Evolutionary conservation across 2,113 vertebrate genomes (phyloP).

Genomic region (Cathartes aura): DNA sequence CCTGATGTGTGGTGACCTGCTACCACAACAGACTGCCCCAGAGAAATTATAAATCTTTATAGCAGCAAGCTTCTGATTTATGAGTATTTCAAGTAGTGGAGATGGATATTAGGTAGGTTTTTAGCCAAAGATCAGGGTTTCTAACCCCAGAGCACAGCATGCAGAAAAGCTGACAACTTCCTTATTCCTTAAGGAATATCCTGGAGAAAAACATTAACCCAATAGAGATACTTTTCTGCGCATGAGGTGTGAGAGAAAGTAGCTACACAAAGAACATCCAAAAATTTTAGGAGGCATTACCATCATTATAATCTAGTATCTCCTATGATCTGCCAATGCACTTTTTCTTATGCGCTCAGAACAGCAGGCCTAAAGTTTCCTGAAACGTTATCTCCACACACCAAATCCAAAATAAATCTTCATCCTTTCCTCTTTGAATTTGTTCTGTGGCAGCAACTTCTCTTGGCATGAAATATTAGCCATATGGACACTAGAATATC

Average conservation of each 20-base stretch:
- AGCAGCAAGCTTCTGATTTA: not conserved
- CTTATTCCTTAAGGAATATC: not conserved
- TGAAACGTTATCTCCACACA: not conserved
- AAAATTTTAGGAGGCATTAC: not conserved
- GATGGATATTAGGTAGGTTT: not conserved
- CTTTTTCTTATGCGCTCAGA: not conserved
- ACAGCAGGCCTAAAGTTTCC: slow-evolving; percentile 2
- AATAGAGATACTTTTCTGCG: not conserved
- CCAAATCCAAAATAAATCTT: not conserved
- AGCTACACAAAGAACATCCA: not conserved
- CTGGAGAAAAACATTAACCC: not conserved
- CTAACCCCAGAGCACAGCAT: not conserved
- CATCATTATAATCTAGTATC: not conserved
- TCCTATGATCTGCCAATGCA: not conserved
- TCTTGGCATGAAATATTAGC: slow-evolving; percentile 53
- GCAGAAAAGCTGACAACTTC: not conserved
- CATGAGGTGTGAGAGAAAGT: not conserved
- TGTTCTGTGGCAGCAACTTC: slow-evolving; percentile 38
- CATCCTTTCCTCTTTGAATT: slow-evolving; percentile 34
- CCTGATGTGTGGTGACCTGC: not conserved
- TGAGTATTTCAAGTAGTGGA: not conserved
- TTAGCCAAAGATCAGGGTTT: not conserved
- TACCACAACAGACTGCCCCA: not conserved
- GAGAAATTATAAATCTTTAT: not conserved
- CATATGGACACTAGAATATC: slow-evolving; percentile 52